Evolutionary conservation across 2,888 invertebrate species (phyloP).

Genomic region (Caenorhabditis sp.): DNA sequence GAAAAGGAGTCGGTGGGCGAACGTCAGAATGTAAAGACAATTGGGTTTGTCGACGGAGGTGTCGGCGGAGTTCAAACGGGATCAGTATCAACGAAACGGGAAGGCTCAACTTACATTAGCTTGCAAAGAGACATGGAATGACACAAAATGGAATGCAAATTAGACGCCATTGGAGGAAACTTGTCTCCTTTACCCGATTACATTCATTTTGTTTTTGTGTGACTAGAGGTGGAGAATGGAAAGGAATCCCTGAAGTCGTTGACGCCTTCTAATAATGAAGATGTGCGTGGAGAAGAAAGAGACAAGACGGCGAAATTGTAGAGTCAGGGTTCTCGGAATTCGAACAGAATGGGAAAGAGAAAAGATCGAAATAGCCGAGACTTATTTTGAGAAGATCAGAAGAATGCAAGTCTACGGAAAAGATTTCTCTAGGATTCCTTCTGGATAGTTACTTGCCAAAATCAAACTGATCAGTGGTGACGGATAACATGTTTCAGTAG

Average conservation of each 20-base stretch:
- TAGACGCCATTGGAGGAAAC: neutral
- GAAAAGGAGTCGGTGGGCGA: neutral
- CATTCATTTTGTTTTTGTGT: constrained; percentile 16
- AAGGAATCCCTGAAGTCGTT: constrained; percentile 13
- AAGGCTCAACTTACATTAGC: no score
- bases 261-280: constrained; percentile 22
- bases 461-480: neutral
- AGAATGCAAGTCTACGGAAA: no score
- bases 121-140: neutral
- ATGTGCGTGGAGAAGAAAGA: neutral
- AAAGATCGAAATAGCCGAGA: neutral
- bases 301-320: neutral
- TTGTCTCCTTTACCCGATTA: neutral
- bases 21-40: neutral
- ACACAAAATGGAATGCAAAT: neutral
- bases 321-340: constrained; percentile 6
- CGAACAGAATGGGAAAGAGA: neutral
- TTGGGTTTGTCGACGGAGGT: neutral
- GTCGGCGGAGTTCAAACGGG: neutral
- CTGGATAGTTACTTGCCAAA: no score
- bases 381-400: neutral
- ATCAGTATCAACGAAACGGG: no score
- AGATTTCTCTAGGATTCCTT: no score
- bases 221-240: neutral
- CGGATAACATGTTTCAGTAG: neutral